A percentile compares a stretch with the other conserved stretches of the same genome.
Conservation (phyloP, 2,113 vertebrate species). For the Saguinus midas region DNA sequence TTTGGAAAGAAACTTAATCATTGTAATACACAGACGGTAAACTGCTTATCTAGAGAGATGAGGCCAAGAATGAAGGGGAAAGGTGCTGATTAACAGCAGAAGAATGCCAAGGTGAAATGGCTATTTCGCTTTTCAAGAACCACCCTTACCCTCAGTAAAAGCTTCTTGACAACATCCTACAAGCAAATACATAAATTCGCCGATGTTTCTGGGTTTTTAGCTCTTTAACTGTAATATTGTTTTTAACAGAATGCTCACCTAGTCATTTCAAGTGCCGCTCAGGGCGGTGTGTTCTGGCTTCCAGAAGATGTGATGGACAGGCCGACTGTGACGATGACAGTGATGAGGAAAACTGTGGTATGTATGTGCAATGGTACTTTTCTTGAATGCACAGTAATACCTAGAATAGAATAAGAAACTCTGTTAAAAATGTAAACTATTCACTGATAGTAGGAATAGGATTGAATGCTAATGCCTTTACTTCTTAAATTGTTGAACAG, state of each 20-base stretch:
- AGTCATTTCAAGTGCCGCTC: conserved; percentile 97
- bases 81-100: neutral
- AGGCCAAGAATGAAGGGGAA: neutral
- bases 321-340: conserved; percentile 96
- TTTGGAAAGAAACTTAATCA: neutral
- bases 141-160: neutral
- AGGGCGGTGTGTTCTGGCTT: conserved; percentile 91
- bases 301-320: conserved; percentile 94
- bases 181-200: neutral
- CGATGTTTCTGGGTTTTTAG: neutral
- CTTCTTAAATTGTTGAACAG: neutral
- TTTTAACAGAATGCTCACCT: conserved; percentile 93
- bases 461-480: neutral
- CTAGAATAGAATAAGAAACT: neutral
- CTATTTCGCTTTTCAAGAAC: neutral
- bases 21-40: neutral
- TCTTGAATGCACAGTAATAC: neutral
- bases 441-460: neutral
- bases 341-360: conserved; percentile 96
- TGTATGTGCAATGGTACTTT: conserved; percentile 49
- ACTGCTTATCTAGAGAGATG: neutral
- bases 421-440: neutral
- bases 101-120: neutral
- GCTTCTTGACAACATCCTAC: neutral
- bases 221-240: conserved; percentile 36